Conservation (phyloP, 2,888 invertebrate genomes). For the Harmothoe impar region DNA sequence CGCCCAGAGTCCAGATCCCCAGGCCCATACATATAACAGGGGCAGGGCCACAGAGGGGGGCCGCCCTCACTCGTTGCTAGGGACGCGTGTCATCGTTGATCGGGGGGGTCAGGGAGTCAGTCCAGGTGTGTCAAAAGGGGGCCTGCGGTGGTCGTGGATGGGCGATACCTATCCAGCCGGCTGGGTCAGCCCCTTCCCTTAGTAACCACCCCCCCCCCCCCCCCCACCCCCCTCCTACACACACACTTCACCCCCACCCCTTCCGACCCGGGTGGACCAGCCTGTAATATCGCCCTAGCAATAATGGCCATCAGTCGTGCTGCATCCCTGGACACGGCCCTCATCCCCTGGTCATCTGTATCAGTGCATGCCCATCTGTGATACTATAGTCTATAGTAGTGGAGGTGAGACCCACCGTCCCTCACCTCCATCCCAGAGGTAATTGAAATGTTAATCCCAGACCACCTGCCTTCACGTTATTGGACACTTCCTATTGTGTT, state of each 20-base stretch:
- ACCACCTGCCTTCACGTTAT: no score
- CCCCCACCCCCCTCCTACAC: neutral
- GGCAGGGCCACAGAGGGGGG: neutral
- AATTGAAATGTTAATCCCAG: no score
- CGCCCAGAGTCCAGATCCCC: neutral
- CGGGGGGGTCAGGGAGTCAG: neutral
- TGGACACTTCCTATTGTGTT: no score
- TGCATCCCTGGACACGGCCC: no score
- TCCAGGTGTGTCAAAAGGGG: slow-evolving; percentile 27
- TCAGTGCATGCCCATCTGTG: no score
- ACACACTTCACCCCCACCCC: neutral
- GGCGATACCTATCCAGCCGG: neutral
- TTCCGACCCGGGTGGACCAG: neutral
- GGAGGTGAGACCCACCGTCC: no score
- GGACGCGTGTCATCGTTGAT: slow-evolving; percentile 41
- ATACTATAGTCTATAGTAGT: no score
- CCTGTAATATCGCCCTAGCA: no score
- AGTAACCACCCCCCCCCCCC: neutral
- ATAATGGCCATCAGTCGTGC: no score
- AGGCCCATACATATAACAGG: neutral
- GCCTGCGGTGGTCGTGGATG: neutral
- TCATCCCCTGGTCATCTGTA: no score
- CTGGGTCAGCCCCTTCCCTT: neutral
- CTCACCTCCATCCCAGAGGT: no score
- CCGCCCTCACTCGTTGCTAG: slow-evolving; percentile 10